A percentile compares a stretch with the other conserved stretches of the same genome.
phyloP scores from a whole-genome alignment of 2,888 invertebrate species.

The Rutpela maculata region DNA sequence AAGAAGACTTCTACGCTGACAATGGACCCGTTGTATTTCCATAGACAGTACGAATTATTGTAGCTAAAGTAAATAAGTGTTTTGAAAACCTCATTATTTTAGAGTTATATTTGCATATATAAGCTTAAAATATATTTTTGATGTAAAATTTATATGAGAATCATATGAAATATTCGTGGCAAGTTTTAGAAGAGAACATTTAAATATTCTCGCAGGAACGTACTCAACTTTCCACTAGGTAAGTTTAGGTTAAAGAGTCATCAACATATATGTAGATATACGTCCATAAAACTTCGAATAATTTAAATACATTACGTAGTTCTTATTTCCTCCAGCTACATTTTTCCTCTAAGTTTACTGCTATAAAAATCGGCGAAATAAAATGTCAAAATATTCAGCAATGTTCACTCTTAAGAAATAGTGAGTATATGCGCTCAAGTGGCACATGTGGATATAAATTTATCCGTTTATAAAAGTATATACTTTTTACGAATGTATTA shows the following conservation, averaged over 20 bases:
- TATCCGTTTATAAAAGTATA: too few relatives aligned
- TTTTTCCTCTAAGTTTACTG: background rate
- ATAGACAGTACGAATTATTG: background rate
- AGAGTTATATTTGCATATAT: background rate
- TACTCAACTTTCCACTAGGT: constrained; percentile 24
- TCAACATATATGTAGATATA: background rate
- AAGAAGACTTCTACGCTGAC: background rate
- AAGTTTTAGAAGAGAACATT: constrained; percentile 39
- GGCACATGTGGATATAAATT: too few relatives aligned
- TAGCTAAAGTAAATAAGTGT: background rate
- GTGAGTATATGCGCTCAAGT: too few relatives aligned
- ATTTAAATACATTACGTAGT: constrained; percentile 6
- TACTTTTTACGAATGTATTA: too few relatives aligned
- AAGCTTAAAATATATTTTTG: constrained; percentile 46
- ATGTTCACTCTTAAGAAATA: too few relatives aligned
- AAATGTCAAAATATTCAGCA: background rate
- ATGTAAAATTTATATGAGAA: constrained; percentile 47
- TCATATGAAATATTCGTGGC: constrained; percentile 24
- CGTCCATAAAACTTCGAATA: constrained; percentile 1
- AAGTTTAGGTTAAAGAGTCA: constrained; percentile 5
- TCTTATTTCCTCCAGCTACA: background rate
- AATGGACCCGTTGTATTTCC: background rate
- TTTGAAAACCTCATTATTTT: constrained; percentile 12
- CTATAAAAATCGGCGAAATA: background rate
- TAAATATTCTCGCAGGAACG: constrained; percentile 19